Evolutionary conservation across 92 coral and sea anemone genomes (phyloP).

Genomic region (Parazoanthus swiftii): DNA sequence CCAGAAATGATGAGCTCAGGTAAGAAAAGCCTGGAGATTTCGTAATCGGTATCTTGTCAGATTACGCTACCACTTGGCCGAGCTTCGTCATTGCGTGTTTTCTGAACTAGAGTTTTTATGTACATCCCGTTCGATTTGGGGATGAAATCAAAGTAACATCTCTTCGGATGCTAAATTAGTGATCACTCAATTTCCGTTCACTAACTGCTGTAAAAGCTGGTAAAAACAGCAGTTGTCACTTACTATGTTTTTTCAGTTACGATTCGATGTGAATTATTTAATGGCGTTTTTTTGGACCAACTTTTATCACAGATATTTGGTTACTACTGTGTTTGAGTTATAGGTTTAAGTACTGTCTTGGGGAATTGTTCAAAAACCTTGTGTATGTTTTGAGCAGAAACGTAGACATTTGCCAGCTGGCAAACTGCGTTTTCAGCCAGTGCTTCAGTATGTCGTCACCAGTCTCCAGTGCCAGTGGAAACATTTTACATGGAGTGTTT

Average conservation of each 20-base stretch:
- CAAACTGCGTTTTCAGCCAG: neutral
- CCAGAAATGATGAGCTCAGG: slow-evolving; percentile 29
- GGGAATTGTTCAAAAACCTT: neutral
- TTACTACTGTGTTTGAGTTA: neutral
- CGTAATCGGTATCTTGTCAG: slow-evolving; percentile 26
- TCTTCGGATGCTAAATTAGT: neutral
- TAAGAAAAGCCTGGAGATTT: slow-evolving; percentile 30
- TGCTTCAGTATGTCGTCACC: neutral
- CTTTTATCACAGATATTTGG: neutral
- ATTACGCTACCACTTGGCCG: neutral
- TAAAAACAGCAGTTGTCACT: neutral
- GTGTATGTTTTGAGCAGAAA: neutral
- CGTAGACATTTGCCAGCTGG: neutral
- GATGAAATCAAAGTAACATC: neutral
- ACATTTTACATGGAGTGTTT: neutral
- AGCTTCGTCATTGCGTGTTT: slow-evolving; percentile 2
- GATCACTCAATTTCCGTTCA: neutral
- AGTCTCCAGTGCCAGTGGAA: neutral
- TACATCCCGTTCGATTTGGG: neutral
- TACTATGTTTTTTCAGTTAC: slow-evolving; percentile 1
- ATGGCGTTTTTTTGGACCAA: slow-evolving; percentile 19
- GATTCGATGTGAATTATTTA: slow-evolving; percentile 36
- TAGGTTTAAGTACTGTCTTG: neutral
- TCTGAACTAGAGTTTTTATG: neutral
- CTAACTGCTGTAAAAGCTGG: neutral